These are phyloP conservation scores for Urocolius indicus DNA, from an alignment of 2,113 vertebrate genomes.

Conservation along the genomic window DNA sequence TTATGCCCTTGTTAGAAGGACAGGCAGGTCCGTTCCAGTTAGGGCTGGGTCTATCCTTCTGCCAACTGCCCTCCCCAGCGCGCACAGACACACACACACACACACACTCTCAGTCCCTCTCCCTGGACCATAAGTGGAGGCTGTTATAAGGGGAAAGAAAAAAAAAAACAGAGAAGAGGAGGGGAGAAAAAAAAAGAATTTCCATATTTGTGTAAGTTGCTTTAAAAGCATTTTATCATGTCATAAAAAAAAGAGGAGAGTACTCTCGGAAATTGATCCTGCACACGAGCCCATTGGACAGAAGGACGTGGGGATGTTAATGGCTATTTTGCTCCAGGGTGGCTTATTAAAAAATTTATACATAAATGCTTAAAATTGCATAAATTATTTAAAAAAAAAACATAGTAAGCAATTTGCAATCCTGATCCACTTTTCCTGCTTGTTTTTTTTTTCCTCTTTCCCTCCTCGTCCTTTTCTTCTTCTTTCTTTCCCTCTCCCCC, in stretches of 20 bases:
- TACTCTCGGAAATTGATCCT: constrained; percentile 97
- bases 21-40: constrained; percentile 95
- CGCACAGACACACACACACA: constrained; percentile 18
- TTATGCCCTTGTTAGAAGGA: constrained; percentile 99
- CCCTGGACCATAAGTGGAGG: constrained; percentile 90
- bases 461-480: not conserved
- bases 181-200: constrained; percentile 90
- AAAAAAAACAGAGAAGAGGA: constrained; percentile 48
- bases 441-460: constrained; percentile 49
- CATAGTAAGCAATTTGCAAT: constrained; percentile 94
- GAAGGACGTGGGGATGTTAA: constrained; percentile 99
- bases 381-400: constrained; percentile 99
- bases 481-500: not conserved
- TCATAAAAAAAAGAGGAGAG: constrained; percentile 96
- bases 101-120: constrained; percentile 44
- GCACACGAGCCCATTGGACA: constrained; percentile 98
- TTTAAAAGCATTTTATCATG: constrained; percentile 99
- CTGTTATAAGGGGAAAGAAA: constrained; percentile 64
- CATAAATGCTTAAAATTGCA: constrained; percentile 99
- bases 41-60: constrained; percentile 91
- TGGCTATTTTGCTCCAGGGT: constrained; percentile 99
- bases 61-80: constrained; percentile 74
- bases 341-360: constrained; percentile 99
- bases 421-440: constrained; percentile 61
- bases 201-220: constrained; percentile 99